Conservation (phyloP, 2,888 invertebrate genomes). For the Darwinula stevensoni region DNA sequence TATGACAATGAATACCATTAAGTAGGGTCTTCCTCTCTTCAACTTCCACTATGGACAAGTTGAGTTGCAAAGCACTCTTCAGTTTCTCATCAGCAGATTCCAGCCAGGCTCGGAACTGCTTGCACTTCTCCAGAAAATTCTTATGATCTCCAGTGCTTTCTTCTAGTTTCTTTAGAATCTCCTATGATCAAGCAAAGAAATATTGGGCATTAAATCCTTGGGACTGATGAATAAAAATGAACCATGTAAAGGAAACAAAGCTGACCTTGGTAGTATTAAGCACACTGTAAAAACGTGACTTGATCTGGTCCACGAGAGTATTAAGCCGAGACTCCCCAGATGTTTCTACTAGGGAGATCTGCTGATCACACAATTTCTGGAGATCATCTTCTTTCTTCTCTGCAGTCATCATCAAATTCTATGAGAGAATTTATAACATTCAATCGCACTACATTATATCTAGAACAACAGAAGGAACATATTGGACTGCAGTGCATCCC, state of each 20-base stretch:
- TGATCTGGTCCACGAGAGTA: conserved; percentile 60
- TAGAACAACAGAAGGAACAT: no score
- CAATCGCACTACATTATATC: no score
- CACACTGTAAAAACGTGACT: conserved; percentile 61
- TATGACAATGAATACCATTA: background rate
- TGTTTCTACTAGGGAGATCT: conserved; percentile 44
- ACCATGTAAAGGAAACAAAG: no score
- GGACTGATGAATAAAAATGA: conserved; percentile 3
- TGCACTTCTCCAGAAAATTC: conserved; percentile 47
- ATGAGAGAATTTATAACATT: conserved; percentile 12
- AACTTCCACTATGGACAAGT: background rate
- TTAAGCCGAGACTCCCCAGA: conserved; percentile 62
- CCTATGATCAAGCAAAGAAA: conserved; percentile 17
- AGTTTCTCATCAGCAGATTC: conserved; percentile 39
- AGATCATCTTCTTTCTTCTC: conserved; percentile 58
- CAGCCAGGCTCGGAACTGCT: conserved; percentile 51
- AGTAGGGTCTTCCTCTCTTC: background rate
- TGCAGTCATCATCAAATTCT: conserved; percentile 43
- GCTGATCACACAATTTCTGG: conserved; percentile 55
- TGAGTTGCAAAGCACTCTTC: conserved; percentile 14
- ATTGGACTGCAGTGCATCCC: no score
- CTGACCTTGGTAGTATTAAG: conserved; percentile 47
- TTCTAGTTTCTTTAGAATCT: conserved; percentile 69
- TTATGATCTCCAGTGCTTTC: conserved; percentile 55
- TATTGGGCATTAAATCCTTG: conserved; percentile 3